A percentile compares a stretch with the other conserved stretches of the same genome.
phyloP scores from a whole-genome alignment of 2,113 vertebrate genomes.

The Microtus oregoni region DNA sequence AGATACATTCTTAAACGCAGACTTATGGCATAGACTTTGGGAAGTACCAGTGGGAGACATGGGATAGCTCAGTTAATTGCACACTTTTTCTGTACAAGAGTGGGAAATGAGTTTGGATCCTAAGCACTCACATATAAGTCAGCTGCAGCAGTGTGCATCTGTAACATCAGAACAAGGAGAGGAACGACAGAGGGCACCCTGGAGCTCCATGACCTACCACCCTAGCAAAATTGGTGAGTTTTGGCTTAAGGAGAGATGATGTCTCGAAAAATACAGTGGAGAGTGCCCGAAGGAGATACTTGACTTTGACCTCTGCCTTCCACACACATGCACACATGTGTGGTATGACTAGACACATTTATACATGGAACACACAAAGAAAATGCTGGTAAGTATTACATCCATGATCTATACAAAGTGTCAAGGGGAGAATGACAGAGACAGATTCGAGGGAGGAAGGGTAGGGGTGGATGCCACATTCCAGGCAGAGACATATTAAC shows the following conservation, averaged over 20 bases:
- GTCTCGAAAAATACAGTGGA: background rate
- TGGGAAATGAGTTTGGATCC: background rate
- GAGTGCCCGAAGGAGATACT: no score
- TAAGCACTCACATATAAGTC: background rate
- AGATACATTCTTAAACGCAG: background rate
- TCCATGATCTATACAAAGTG: background rate
- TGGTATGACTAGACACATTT: background rate
- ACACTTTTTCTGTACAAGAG: background rate
- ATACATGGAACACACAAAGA: background rate
- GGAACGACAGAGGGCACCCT: background rate
- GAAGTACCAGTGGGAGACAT: background rate
- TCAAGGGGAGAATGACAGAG: background rate
- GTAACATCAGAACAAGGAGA: background rate
- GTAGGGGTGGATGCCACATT: background rate
- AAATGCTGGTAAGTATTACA: background rate
- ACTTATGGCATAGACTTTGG: background rate
- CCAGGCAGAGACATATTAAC: background rate
- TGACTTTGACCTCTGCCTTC: background rate
- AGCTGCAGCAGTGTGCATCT: background rate
- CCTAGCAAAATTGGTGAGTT: background rate
- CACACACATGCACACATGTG: background rate
- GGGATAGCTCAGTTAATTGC: background rate
- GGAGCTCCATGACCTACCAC: background rate
- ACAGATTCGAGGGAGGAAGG: background rate
- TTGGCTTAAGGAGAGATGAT: background rate